Evolutionary conservation across 92 coral and sea anemone genomes (phyloP).

Genomic region (Actinernus sp.): DNA sequence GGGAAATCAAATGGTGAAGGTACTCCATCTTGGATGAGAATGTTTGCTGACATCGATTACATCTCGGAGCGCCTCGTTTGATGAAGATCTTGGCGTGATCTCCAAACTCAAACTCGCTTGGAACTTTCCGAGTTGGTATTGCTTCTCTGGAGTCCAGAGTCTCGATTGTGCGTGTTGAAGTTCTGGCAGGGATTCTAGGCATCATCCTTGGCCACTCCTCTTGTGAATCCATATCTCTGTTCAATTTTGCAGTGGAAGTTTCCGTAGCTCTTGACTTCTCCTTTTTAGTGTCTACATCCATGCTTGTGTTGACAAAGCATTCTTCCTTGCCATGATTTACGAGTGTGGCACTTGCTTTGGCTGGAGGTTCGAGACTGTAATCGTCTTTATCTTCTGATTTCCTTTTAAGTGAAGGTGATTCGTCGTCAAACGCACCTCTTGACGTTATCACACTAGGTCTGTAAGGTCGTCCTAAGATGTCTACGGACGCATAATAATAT

Average conservation of each 20-base stretch:
- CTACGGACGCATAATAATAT: not conserved
- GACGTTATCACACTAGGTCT: constrained; percentile 42
- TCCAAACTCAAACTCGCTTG: constrained; percentile 4
- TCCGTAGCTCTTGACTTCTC: not conserved
- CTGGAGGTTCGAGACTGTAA: constrained; percentile 41
- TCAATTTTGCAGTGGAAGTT: not conserved
- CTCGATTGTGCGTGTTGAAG: constrained; percentile 1
- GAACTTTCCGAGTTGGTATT: constrained; percentile 3
- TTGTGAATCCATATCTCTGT: not conserved
- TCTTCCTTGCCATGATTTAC: too few relatives aligned
- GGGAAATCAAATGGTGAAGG: constrained; percentile 85
- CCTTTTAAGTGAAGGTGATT: not conserved
- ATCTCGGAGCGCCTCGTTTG: constrained; percentile 72
- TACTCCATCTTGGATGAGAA: constrained; percentile 89
- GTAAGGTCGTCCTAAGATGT: not conserved
- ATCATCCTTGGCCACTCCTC: not conserved
- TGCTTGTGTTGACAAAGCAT: not conserved
- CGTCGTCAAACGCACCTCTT: constrained; percentile 10
- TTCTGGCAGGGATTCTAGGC: not conserved
- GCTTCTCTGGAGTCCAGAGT: constrained; percentile 12
- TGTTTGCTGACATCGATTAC: constrained; percentile 85
- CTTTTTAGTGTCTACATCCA: not conserved
- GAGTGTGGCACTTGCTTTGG: not conserved
- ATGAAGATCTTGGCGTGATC: constrained; percentile 44
- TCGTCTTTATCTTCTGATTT: constrained; percentile 39